Percentiles rank a stretch among this genome's conserved stretches.
Conservation (phyloP, 1,140 invertebrate species). For the Nomia melanderi region DNA sequence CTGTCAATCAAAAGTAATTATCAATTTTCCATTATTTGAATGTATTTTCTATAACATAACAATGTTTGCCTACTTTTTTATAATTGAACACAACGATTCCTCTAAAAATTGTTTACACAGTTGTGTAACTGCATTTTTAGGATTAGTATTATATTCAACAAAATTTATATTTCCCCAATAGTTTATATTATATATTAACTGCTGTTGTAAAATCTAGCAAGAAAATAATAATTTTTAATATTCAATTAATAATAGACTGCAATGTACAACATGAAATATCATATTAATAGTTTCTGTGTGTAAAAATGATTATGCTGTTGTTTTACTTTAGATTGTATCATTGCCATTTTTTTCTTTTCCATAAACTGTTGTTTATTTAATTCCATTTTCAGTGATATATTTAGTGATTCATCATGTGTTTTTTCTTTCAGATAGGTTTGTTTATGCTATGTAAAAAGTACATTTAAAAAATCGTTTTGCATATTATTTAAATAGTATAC, state of each 20-base stretch:
- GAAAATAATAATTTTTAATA: background rate
- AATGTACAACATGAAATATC: background rate
- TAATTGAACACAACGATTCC: constrained; percentile 44
- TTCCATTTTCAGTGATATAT: constrained; percentile 4
- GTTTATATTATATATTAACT: constrained; percentile 34
- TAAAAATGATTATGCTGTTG: too few relatives aligned
- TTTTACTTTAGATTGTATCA: constrained; percentile 36
- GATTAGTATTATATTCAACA: constrained; percentile 29
- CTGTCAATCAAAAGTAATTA: constrained; percentile 7
- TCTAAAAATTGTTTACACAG: constrained; percentile 45
- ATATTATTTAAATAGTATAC: background rate
- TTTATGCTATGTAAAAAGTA: background rate
- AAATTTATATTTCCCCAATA: constrained; percentile 51
- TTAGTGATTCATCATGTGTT: background rate
- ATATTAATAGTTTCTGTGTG: background rate
- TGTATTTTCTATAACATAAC: background rate
- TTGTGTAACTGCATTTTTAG: constrained; percentile 26
- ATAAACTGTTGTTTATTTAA: constrained; percentile 4
- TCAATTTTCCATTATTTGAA: background rate
- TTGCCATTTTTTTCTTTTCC: constrained; percentile 16
- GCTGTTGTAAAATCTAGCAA: constrained; percentile 44
- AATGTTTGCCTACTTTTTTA: constrained; percentile 38
- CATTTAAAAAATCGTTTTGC: background rate
- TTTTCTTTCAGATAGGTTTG: background rate
- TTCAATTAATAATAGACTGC: background rate